These are phyloP conservation scores for Apis florea DNA, from an alignment of 1,140 invertebrate genomes.

Conservation along the genomic window DNA sequence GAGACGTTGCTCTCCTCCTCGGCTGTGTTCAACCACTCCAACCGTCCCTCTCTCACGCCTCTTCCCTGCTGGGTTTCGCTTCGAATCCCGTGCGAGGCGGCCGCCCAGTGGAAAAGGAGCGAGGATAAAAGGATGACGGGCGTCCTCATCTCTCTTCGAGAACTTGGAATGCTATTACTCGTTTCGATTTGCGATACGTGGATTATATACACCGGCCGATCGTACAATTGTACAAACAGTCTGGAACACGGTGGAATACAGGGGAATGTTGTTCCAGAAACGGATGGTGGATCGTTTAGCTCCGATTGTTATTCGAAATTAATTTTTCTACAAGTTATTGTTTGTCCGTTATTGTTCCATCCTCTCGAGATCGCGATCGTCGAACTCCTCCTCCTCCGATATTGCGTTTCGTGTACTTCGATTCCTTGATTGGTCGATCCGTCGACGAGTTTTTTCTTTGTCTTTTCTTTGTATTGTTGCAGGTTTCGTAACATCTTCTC, in stretches of 20 bases:
- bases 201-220: constrained; percentile 53
- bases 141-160: constrained; percentile 37
- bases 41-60: no score
- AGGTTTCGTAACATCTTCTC: no score
- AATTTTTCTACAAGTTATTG: neutral
- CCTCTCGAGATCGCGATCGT: no score
- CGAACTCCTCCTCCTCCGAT: no score
- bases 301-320: neutral
- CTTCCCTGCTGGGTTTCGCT: neutral
- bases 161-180: constrained; percentile 20
- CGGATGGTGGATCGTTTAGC: neutral
- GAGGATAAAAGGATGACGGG: neutral
- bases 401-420: no score
- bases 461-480: no score
- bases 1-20: neutral
- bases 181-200: neutral
- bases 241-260: neutral
- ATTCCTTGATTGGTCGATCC: no score
- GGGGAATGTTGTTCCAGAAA: constrained; percentile 37
- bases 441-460: no score
- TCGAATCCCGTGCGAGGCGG: neutral
- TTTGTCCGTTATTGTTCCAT: neutral
- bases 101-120: neutral
- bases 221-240: constrained; percentile 54
- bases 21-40: neutral